These are phyloP conservation scores for Druceiella hillmani DNA, from an alignment of 2,888 invertebrate species.

Conservation along the genomic window DNA sequence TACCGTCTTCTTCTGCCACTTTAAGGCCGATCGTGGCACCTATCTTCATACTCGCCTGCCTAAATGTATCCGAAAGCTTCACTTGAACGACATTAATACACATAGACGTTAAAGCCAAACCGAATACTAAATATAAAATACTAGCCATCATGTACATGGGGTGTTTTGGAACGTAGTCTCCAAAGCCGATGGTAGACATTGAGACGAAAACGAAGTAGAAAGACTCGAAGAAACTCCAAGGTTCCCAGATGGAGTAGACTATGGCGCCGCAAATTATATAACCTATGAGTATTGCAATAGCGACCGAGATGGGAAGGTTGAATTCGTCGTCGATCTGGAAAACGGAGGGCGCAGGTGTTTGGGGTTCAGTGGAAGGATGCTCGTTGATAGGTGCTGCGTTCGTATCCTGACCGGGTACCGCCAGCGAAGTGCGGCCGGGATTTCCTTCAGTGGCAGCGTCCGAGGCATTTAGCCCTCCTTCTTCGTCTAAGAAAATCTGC, in stretches of 20 bases:
- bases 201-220: constrained; percentile 98
- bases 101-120: constrained; percentile 93
- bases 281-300: constrained; percentile 71
- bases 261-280: constrained; percentile 87
- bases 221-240: constrained; percentile 88
- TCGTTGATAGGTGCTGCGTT: constrained; percentile 30
- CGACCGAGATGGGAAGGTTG: constrained; percentile 88
- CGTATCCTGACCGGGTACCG: constrained; percentile 23
- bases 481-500: constrained; percentile 54
- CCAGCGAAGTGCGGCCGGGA: constrained; percentile 37
- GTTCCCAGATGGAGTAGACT: constrained; percentile 70
- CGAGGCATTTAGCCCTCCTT: too few relatives aligned
- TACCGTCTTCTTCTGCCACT: constrained; percentile 64
- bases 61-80: constrained; percentile 73
- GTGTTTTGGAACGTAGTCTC: constrained; percentile 85
- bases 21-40: constrained; percentile 78
- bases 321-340: constrained; percentile 89
- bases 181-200: constrained; percentile 96
- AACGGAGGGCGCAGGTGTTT: constrained; percentile 71
- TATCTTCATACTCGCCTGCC: constrained; percentile 77
- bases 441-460: too few relatives aligned
- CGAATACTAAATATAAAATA: constrained; percentile 90
- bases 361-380: constrained; percentile 58
- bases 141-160: constrained; percentile 87
- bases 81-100: constrained; percentile 94